Percentiles rank a stretch among this genome's conserved stretches.
phyloP scores from a whole-genome alignment of 2,113 vertebrate genomes.

The Mungos mungo region DNA sequence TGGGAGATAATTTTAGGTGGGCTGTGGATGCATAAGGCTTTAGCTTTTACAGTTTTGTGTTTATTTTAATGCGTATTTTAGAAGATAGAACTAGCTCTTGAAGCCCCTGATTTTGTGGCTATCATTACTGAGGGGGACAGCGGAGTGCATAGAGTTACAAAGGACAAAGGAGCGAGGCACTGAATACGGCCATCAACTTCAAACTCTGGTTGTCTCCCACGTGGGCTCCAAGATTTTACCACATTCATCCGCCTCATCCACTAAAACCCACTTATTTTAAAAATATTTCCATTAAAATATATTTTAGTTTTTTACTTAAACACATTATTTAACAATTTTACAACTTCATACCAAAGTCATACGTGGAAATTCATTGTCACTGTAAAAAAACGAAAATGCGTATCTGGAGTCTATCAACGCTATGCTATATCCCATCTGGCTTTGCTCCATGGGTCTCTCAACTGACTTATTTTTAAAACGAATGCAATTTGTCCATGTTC shows the following conservation, averaged over 20 bases:
- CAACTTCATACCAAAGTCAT: not conserved
- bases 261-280: not conserved
- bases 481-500: not conserved
- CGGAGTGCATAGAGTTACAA: accelerated
- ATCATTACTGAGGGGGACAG: not conserved
- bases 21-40: not conserved
- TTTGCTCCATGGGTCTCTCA: not conserved
- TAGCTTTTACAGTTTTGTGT: not conserved
- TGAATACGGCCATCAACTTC: not conserved
- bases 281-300: not conserved
- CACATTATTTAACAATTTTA: not conserved
- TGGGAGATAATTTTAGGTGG: not conserved
- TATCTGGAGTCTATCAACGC: not conserved
- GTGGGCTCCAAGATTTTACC: not conserved
- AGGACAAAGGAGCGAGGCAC: not conserved
- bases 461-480: not conserved
- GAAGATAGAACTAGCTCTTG: not conserved
- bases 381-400: slow-evolving; percentile 2
- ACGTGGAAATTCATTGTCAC: slow-evolving; percentile 10
- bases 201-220: not conserved
- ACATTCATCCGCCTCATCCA: not conserved
- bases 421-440: not conserved
- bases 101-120: not conserved
- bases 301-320: not conserved
- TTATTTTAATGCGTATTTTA: not conserved